Evolutionary conservation across 2,113 vertebrate species (phyloP).

Genomic region (Erythrocercus mccallii): DNA sequence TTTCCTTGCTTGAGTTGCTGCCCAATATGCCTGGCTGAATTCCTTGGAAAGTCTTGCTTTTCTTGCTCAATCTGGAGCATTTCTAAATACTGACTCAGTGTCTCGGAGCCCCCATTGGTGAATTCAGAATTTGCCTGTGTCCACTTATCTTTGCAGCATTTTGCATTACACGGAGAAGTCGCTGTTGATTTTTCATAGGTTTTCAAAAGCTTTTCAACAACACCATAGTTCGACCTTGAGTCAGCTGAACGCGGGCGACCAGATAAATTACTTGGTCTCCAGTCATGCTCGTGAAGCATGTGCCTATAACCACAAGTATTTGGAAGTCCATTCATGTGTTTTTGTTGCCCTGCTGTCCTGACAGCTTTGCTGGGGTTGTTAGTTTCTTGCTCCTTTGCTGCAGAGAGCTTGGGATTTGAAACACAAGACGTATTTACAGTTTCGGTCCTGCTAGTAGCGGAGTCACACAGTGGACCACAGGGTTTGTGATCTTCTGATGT

Average conservation of each 20-base stretch:
- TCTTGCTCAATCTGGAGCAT: slow-evolving; percentile 76
- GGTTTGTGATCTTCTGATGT: slow-evolving; percentile 44
- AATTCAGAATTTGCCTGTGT: slow-evolving; percentile 53
- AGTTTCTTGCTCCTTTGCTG: slow-evolving; percentile 35
- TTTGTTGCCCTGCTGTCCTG: slow-evolving; percentile 13
- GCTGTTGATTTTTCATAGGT: slow-evolving; percentile 80
- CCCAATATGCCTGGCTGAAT: slow-evolving; percentile 37
- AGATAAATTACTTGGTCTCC: slow-evolving; percentile 88
- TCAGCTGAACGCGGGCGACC: slow-evolving; percentile 89
- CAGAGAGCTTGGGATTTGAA: slow-evolving; percentile 4
- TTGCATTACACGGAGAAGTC: slow-evolving; percentile 57
- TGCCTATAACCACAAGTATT: slow-evolving; percentile 65
- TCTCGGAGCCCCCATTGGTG: slow-evolving; percentile 57
- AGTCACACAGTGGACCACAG: slow-evolving; percentile 3
- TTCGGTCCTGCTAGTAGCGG: background rate
- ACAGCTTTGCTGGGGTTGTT: background rate
- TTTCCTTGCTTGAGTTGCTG: slow-evolving; percentile 62
- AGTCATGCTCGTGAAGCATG: slow-evolving; percentile 83
- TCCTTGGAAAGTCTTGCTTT: slow-evolving; percentile 70
- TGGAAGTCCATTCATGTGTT: slow-evolving; percentile 45
- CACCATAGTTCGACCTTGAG: slow-evolving; percentile 91
- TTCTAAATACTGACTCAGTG: slow-evolving; percentile 74
- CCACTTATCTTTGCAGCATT: slow-evolving; percentile 56
- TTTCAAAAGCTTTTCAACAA: slow-evolving; percentile 90
- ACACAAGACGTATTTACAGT: background rate